Evolutionary conservation across 2,888 invertebrate genomes (phyloP).

Genomic region (Microplitis deprimator): DNA sequence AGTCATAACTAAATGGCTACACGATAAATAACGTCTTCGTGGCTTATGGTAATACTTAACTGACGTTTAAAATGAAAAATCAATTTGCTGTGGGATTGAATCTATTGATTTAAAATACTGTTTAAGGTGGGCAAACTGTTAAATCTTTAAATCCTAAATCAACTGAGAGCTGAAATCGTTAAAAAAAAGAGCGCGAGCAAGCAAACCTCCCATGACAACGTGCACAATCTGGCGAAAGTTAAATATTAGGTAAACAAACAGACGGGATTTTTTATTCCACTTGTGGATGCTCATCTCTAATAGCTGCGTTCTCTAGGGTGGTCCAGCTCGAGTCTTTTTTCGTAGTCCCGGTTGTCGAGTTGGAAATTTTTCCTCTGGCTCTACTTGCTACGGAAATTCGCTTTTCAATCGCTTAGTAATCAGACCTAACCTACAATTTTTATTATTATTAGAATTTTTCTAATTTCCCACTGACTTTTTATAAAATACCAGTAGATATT

Average conservation of each 20-base stretch:
- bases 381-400: too few species aligned
- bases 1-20: slow-evolving; percentile 31
- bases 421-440: too few species aligned
- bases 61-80: slow-evolving; percentile 7
- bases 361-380: too few species aligned
- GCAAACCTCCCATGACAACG: slow-evolving; percentile 17
- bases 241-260: slow-evolving; percentile 68
- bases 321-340: too few species aligned
- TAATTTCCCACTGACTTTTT: too few species aligned
- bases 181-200: slow-evolving; percentile 19
- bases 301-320: neutral
- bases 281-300: neutral
- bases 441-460: too few species aligned
- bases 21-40: too few species aligned
- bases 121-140: slow-evolving; percentile 15
- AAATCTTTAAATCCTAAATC: slow-evolving; percentile 71
- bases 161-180: slow-evolving; percentile 50
- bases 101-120: neutral
- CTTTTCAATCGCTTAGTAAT: too few species aligned
- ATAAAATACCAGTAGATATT: too few species aligned
- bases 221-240: slow-evolving; percentile 63
- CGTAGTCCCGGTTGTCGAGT: too few species aligned
- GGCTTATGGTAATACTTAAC: neutral
- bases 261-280: slow-evolving; percentile 43
- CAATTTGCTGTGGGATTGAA: neutral